Percentiles rank a stretch among this genome's conserved stretches.
phyloP scores from a whole-genome alignment of 2,113 vertebrate species.

The Shinisaurus crocodilurus region DNA sequence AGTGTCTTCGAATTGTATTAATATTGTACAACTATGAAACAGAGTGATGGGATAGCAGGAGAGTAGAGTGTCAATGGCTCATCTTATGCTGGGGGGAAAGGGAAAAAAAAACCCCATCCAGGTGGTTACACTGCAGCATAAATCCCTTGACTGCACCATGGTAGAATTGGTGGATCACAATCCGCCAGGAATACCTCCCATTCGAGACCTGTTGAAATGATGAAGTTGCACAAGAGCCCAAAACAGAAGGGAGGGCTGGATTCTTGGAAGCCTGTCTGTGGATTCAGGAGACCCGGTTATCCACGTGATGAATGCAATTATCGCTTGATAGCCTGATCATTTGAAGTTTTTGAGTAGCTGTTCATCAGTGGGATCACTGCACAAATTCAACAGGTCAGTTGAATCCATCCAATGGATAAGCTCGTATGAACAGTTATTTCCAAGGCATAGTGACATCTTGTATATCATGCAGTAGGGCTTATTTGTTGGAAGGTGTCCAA shows the following conservation, averaged over 20 bases:
- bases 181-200: background rate
- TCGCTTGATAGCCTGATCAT: background rate
- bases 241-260: too few relatives aligned
- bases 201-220: background rate
- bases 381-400: background rate
- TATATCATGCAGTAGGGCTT: too few relatives aligned
- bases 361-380: background rate
- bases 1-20: constrained; percentile 1
- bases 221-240: background rate
- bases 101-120: background rate
- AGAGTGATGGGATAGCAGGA: background rate
- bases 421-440: background rate
- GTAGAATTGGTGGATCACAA: background rate
- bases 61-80: background rate
- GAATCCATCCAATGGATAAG: background rate
- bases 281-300: background rate
- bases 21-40: constrained; percentile 28
- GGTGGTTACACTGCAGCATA: background rate
- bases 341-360: background rate
- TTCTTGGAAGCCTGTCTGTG: background rate
- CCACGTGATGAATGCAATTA: background rate
- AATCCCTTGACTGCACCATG: background rate
- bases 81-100: background rate
- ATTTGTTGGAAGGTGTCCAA: too few relatives aligned
- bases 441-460: background rate